A percentile compares a stretch with the other conserved stretches of the same genome.
Conservation (phyloP, 23 tunicate genomes). For the Diplosoma virens region DNA sequence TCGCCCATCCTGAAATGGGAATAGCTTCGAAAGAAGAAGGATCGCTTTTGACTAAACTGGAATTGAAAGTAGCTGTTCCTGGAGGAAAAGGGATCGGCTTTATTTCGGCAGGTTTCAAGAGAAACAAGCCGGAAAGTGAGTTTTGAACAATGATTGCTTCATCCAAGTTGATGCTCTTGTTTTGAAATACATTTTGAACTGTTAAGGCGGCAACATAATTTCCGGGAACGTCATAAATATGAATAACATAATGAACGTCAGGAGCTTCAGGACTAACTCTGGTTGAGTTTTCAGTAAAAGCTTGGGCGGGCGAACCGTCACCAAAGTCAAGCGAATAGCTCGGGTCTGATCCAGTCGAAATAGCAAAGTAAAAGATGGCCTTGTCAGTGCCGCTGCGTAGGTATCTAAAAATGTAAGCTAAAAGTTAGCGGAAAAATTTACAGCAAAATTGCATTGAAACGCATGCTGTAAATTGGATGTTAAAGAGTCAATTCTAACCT, state of each 20-base stretch:
- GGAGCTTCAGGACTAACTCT: slow-evolving; percentile 29
- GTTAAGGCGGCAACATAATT: slow-evolving; percentile 38
- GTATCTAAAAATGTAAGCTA: too few relatives aligned
- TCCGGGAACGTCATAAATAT: slow-evolving; percentile 51
- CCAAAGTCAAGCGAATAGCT: slow-evolving; percentile 52
- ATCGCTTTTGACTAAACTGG: slow-evolving; percentile 4
- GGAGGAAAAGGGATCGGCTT: slow-evolving; percentile 54
- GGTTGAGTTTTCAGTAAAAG: slow-evolving; percentile 39
- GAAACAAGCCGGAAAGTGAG: slow-evolving; percentile 32
- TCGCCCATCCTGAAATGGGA: slow-evolving; percentile 54
- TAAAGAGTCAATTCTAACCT: too few relatives aligned
- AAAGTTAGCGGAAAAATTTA: too few relatives aligned
- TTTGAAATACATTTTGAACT: slow-evolving; percentile 59
- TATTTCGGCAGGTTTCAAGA: slow-evolving; percentile 7
- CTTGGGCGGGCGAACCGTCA: slow-evolving; percentile 10
- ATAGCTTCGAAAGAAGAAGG: neutral
- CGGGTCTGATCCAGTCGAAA: slow-evolving; percentile 48
- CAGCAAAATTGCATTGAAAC: too few relatives aligned
- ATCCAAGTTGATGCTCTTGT: neutral
- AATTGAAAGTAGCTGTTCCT: slow-evolving; percentile 42
- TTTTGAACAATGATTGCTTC: slow-evolving; percentile 52
- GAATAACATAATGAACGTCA: slow-evolving; percentile 46
- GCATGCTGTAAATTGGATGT: too few relatives aligned
- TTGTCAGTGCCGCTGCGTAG: neutral
- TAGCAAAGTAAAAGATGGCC: slow-evolving; percentile 3